Percentiles rank a stretch among this genome's conserved stretches.
These are phyloP conservation scores for Noctua pronuba DNA, from an alignment of 2,888 invertebrate genomes.

Conservation along the genomic window DNA sequence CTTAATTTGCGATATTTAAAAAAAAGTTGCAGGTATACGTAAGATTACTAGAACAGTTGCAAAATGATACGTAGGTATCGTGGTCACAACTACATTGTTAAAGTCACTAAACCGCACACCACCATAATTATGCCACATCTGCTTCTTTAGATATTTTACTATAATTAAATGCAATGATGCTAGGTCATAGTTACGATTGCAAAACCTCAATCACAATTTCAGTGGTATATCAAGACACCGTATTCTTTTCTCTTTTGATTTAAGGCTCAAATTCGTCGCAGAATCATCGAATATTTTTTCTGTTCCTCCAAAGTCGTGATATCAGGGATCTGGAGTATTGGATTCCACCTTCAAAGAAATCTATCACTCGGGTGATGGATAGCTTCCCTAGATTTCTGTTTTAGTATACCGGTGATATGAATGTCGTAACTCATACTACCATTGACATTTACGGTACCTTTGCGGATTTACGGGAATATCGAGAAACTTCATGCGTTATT, in stretches of 20 bases:
- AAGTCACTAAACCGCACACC: neutral
- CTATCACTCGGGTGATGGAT: neutral
- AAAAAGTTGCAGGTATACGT: no score
- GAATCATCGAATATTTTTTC: neutral
- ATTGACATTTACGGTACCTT: slow-evolving; percentile 33
- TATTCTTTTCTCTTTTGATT: neutral
- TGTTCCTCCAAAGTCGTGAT: neutral
- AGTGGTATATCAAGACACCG: neutral
- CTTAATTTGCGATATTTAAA: neutral
- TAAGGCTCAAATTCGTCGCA: neutral
- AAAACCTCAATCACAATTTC: neutral
- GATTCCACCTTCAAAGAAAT: slow-evolving; percentile 7
- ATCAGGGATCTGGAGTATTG: no score
- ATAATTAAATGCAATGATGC: neutral
- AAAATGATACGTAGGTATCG: neutral
- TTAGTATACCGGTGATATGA: neutral
- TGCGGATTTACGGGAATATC: neutral
- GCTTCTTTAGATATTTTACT: neutral
- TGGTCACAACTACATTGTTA: no score
- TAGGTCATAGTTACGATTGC: neutral
- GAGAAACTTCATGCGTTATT: neutral
- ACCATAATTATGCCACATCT: neutral
- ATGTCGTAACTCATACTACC: slow-evolving; percentile 25
- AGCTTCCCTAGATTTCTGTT: slow-evolving; percentile 6
- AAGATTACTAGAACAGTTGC: neutral